Percentiles rank a stretch among this genome's conserved stretches.
phyloP scores from a whole-genome alignment of 1,140 invertebrate genomes.

The Arion vulgaris region DNA sequence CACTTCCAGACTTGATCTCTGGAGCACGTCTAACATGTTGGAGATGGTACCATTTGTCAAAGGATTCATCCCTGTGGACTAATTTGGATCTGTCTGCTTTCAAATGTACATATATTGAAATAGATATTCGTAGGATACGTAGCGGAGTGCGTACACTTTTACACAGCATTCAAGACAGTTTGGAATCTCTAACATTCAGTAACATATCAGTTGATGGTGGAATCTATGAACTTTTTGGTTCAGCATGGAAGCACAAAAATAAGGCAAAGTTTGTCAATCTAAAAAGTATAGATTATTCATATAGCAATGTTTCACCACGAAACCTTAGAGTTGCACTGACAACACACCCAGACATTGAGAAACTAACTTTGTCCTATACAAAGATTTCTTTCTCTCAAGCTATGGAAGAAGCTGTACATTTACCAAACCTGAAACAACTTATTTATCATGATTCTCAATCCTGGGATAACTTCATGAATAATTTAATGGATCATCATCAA shows the following conservation, averaged over 20 bases:
- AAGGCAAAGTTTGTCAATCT: constrained; percentile 21
- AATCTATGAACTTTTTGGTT: constrained; percentile 34
- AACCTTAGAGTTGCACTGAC: constrained; percentile 14
- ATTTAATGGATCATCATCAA: not conserved
- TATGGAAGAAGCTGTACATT: constrained; percentile 33
- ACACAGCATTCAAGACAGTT: not conserved
- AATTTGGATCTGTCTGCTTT: constrained; percentile 18
- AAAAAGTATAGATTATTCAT: constrained; percentile 29
- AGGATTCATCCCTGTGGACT: constrained; percentile 25
- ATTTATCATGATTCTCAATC: constrained; percentile 31
- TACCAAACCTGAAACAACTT: constrained; percentile 20
- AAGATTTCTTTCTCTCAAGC: constrained; percentile 24
- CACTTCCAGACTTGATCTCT: constrained; percentile 6
- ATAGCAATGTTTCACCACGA: constrained; percentile 20
- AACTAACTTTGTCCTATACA: constrained; percentile 11
- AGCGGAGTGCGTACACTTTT: not conserved
- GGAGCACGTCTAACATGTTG: constrained; percentile 18
- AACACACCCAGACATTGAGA: constrained; percentile 24
- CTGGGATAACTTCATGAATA: not conserved
- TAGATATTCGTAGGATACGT: not conserved
- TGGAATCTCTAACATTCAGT: constrained; percentile 23
- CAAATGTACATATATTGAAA: constrained; percentile 11
- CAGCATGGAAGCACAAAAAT: constrained; percentile 18
- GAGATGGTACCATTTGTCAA: constrained; percentile 29
- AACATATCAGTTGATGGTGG: constrained; percentile 17